Conservation (phyloP, 2,113 vertebrate genomes). For the Proterorhinus semilunaris region DNA sequence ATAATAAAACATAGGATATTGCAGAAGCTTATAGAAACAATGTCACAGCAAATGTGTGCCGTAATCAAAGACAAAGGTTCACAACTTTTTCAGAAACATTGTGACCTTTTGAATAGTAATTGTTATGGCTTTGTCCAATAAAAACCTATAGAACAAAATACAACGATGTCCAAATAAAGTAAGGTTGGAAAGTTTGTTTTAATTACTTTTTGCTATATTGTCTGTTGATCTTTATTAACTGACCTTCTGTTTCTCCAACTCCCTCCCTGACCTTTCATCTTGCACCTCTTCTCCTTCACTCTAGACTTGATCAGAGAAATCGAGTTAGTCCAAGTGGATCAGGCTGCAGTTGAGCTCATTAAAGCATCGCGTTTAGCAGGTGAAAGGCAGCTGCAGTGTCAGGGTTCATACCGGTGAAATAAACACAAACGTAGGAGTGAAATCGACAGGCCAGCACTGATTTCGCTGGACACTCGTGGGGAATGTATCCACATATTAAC, state of each 20-base stretch:
- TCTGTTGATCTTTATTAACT: conserved; percentile 12
- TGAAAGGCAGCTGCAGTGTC: conserved; percentile 27
- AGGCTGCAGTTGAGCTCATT: conserved; percentile 55
- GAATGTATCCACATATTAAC: conserved; percentile 41
- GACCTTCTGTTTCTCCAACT: neutral
- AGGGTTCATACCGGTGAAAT: conserved; percentile 33
- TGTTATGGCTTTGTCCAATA: too few species aligned
- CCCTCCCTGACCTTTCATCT: conserved; percentile 27
- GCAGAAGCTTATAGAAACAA: too few species aligned
- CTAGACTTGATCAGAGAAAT: conserved; percentile 15
- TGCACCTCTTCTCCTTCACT: neutral
- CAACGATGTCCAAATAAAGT: neutral
- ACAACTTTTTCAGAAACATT: too few species aligned
- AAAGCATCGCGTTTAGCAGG: conserved; percentile 54
- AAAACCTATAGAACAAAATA: too few species aligned
- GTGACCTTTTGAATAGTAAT: too few species aligned
- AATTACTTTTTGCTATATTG: neutral
- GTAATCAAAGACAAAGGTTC: too few species aligned
- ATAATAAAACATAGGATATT: too few species aligned
- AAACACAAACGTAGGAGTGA: conserved; percentile 21
- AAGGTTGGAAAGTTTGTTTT: neutral
- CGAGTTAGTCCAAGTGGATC: conserved; percentile 42
- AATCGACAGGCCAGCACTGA: conserved; percentile 62
- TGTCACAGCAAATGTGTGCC: too few species aligned
- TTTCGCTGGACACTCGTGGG: conserved; percentile 62